Evolutionary conservation across 2,113 vertebrate genomes (phyloP).

Genomic region (Proterorhinus semilunaris): DNA sequence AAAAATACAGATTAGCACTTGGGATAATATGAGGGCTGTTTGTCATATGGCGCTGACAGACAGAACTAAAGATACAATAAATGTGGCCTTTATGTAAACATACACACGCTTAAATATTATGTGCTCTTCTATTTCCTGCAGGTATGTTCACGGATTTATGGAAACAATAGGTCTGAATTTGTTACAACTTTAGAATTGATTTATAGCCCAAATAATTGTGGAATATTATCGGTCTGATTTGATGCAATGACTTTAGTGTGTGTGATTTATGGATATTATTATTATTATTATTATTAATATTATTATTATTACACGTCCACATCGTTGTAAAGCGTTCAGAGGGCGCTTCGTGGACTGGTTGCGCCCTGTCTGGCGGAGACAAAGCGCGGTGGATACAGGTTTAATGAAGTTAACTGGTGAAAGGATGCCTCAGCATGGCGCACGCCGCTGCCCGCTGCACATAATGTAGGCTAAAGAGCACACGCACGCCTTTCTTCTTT

Average conservation of each 20-base stretch:
- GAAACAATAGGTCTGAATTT: no score
- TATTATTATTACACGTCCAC: constrained; percentile 14
- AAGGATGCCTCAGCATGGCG: constrained; percentile 74
- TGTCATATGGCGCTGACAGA: constrained; percentile 24
- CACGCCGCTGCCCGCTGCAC: constrained; percentile 56
- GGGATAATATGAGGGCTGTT: constrained; percentile 41
- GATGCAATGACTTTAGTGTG: no score
- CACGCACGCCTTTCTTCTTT: constrained; percentile 53
- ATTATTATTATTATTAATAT: constrained; percentile 12
- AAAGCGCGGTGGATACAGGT: constrained; percentile 68
- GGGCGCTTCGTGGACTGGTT: constrained; percentile 35
- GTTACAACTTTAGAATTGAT: no score
- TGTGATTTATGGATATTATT: no score
- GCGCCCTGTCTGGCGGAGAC: constrained; percentile 51
- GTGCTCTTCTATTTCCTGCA: no score
- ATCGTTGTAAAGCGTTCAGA: constrained; percentile 1
- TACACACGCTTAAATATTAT: background rate
- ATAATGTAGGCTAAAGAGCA: constrained; percentile 61
- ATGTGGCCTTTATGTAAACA: no score
- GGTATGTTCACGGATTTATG: no score
- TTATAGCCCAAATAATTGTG: no score
- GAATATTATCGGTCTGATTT: no score
- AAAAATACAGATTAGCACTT: constrained; percentile 13
- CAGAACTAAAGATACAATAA: background rate
- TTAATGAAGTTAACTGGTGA: constrained; percentile 78